Evolutionary conservation across 1,140 invertebrate genomes (phyloP), one percentile per base, ranked within the genome.

Genomic region (Diprion similis): DNA sequence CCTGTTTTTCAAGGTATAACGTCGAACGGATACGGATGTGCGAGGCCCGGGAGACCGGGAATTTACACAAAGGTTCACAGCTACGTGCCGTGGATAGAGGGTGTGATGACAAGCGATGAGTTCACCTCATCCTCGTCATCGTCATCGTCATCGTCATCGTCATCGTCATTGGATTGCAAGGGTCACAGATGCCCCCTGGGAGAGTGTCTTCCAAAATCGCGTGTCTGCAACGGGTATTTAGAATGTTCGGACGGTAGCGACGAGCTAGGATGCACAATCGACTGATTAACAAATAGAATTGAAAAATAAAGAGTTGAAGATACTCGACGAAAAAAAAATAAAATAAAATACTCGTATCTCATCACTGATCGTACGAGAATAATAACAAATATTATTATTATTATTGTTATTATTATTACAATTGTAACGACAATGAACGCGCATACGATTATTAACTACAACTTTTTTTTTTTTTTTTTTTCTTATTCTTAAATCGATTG

Each of bases 11-110:
- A 91, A 82, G 95, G 94, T 10, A 92, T 96, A 0, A 96, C 95
- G 0, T 95, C 94, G 17, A 95, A 97, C 88, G 96, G 97, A 0
- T 95, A 95, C 80, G 95, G 95, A 0, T 97, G 95, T 82, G 96
- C 95, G 0, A 90, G 93, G 73, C 92, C 93, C 1, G 94, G 95
- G 83, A 88, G 94, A 46, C 95, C 95, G 3, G 96, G 95, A 2
- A 95, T 97, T 66, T 97, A 97, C 87, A 96, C 95, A 0, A 95
- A 95, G 84, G 95, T 96, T 8, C 88, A 92, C 73, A 91, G 94
- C 81, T 95, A 96, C 84, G 84, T 95, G 17, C 89, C 91, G 48
- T 96, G 94, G 92, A 94, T 96, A 45, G 89, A 94, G 77, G 85
- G 89, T 11, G 88, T 90, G 37, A 91, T 91, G 69, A 83, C 79